A percentile compares a stretch with the other conserved stretches of the same genome.
Conservation (phyloP, 2,888 invertebrate species). For the Salticus scenicus region DNA sequence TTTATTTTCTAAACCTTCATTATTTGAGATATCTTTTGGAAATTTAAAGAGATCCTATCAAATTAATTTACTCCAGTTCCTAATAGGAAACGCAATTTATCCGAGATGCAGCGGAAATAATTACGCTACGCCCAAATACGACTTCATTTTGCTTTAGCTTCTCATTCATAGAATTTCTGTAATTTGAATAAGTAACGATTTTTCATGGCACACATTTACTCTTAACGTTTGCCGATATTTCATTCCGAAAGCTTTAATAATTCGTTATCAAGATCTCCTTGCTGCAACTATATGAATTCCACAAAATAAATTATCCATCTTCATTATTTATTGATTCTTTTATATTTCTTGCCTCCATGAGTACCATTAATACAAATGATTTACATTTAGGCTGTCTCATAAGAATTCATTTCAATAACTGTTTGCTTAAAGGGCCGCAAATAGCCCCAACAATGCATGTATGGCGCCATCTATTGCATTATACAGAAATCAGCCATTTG, state of each 20-base stretch:
- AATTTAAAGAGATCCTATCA: too few species aligned
- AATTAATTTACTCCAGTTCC: background rate
- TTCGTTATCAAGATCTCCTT: constrained; percentile 3
- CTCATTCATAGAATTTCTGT: background rate
- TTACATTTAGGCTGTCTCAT: background rate
- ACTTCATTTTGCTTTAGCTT: background rate
- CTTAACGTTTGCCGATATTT: constrained; percentile 15
- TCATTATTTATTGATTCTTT: constrained; percentile 12
- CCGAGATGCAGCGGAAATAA: background rate
- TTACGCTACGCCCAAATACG: constrained; percentile 5
- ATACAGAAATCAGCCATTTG: background rate
- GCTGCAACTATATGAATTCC: background rate
- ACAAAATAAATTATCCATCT: background rate
- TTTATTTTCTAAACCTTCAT: too few species aligned
- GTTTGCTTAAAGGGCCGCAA: background rate
- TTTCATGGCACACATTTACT: background rate
- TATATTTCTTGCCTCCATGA: background rate
- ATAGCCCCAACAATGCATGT: background rate
- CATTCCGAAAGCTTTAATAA: background rate
- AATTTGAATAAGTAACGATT: constrained; percentile 14
- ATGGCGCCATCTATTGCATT: background rate
- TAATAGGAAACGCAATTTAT: background rate
- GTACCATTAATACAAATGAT: constrained; percentile 12
- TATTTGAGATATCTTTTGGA: too few species aligned
- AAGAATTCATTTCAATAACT: constrained; percentile 5